These are phyloP conservation scores for Pipistrellus nathusii DNA, from an alignment of 2,797 vertebrate species.

Conservation along the genomic window DNA sequence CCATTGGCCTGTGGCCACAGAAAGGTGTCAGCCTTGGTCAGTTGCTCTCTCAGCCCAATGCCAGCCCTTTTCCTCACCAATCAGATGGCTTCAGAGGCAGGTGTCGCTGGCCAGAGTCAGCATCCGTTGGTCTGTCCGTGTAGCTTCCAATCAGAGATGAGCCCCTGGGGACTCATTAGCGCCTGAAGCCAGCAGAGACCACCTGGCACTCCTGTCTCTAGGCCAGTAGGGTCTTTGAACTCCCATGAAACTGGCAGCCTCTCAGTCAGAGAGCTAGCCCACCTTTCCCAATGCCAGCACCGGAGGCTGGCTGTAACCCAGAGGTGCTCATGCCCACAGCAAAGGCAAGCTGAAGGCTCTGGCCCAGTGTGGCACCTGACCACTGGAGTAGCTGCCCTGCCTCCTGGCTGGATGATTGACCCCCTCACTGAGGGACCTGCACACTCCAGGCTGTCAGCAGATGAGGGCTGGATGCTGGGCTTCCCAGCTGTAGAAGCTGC, in stretches of 20 bases:
- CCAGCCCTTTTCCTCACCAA: constrained; percentile 67
- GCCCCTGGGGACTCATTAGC: constrained; percentile 19
- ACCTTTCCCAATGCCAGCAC: not conserved
- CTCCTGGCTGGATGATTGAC: not conserved
- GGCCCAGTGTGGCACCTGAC: not conserved
- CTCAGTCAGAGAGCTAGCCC: not conserved
- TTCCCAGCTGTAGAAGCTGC: constrained; percentile 10
- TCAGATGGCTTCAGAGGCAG: constrained; percentile 61
- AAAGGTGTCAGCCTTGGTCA: not conserved
- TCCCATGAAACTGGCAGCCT: not conserved
- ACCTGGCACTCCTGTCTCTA: not conserved
- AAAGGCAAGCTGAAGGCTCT: not conserved
- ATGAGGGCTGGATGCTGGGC: not conserved
- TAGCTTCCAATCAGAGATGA: not conserved
- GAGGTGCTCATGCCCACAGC: not conserved
- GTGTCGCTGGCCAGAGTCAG: not conserved
- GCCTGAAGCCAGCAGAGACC: not conserved
- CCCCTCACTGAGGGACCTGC: not conserved
- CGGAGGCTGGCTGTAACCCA: not conserved
- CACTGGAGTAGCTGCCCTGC: not conserved
- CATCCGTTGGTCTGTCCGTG: not conserved
- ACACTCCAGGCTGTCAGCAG: not conserved
- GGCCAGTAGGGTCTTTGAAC: not conserved
- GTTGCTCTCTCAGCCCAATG: not conserved
- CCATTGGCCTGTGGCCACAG: not conserved